Base-by-base conservation (phyloP, 2,888 invertebrate genomes). In the Ophioninae sp. region DNA sequence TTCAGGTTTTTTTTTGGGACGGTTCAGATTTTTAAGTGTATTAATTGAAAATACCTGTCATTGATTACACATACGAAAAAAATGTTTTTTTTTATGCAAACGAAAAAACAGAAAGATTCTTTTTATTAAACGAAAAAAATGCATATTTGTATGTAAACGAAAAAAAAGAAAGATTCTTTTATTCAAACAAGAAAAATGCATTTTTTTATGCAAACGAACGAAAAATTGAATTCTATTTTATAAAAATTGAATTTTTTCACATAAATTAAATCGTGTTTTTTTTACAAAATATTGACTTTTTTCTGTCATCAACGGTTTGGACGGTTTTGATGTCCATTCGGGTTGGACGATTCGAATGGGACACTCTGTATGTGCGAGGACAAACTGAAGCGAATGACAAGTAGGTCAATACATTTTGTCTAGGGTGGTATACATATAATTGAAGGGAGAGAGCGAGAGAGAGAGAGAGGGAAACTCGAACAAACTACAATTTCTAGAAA, bases 401-500 rank as follows among this genome's bases (percentile, higher is more conserved):
- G 44, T 9, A 13, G 44, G 10, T 9, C 51, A 51, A 13, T 51
- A 13, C 17, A 51, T 13, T 51, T 51, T 51, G 17, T 51, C 51
- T 13, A 51, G 51, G 51, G 13, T 51, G 13, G 17, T 51, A 51
- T 51, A 51, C 17, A 13, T 51, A 17, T 51, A 51, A 51, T 10
- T 17, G 51, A 51, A 51, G 51, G 51, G 51, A 51, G 51, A 51
- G 41, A 41, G 41, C 7, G 9, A 73, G 61, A 61, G 61, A 41
- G 41, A 56, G 65, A 75, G 41, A 72, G 41, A 72, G 65, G 13
- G 44, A 79, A 56, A 63, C 59, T 56, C 56, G 81, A 78, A 59
- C 64, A 75, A 69, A 30, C 30, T 30, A 30, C 30, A 30, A 30
- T 30, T 30, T 2, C 1, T 2, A 3, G 3, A 30, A 30, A 30